Evolutionary conservation across 2,888 invertebrate species (phyloP).

Genomic region (Chymomyza fuscimana): DNA sequence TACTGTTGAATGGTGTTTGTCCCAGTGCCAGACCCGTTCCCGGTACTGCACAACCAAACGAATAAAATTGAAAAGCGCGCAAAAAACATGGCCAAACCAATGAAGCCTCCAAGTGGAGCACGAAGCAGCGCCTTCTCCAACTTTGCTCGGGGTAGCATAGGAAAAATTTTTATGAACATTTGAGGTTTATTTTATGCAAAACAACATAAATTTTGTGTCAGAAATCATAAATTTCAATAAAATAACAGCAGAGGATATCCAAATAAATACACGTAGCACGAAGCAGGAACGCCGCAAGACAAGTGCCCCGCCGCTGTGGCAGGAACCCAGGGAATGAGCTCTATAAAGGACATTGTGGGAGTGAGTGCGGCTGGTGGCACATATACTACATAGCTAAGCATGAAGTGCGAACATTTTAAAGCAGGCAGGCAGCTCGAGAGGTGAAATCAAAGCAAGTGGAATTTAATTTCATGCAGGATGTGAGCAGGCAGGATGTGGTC

Average conservation of each 20-base stretch:
- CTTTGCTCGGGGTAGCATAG: conserved; percentile 22
- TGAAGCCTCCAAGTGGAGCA: not conserved
- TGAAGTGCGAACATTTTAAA: not conserved
- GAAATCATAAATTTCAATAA: conserved; percentile 72
- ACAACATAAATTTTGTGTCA: conserved; percentile 68
- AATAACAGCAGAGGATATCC: conserved; percentile 58
- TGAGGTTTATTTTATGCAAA: conserved; percentile 73
- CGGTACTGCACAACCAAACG: no score
- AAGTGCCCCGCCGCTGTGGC: not conserved
- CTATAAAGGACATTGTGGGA: not conserved
- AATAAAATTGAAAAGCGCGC: not conserved
- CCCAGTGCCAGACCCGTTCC: no score
- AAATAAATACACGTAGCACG: conserved; percentile 52
- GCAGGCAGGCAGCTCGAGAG: not conserved
- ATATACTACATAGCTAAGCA: not conserved
- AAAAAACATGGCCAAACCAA: not conserved
- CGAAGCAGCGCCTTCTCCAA: not conserved
- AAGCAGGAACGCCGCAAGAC: conserved; percentile 6
- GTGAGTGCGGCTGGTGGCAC: not conserved
- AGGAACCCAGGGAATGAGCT: not conserved
- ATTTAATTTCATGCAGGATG: not conserved
- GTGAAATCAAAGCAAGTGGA: not conserved
- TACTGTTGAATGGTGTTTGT: no score
- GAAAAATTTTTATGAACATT: conserved; percentile 65
- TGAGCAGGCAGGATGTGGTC: not conserved